Evolutionary conservation across 1,140 invertebrate species (phyloP), one percentile per base, ranked within the genome.

Genomic region (Platorchestia sp.): DNA sequence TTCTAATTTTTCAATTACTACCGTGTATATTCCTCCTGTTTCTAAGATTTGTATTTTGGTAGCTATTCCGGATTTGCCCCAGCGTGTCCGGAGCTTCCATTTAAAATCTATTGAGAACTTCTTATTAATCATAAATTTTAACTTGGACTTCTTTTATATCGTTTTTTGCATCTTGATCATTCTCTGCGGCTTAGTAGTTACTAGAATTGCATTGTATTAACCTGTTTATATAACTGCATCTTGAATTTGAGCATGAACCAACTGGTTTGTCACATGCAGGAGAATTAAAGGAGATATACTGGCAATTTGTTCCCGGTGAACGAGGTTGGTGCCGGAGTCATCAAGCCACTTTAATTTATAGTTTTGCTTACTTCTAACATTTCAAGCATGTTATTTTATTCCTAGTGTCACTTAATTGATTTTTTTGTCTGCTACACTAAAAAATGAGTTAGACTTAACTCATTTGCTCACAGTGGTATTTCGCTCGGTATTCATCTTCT

Each of bases 111-210:
- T 44, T 44, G 27, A 6, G 87, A 90, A 22, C 41, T 42, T 42
- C 36, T 93, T 42, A 22, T 44, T 10, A 40, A 44, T 45, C 45
- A 19, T 93, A 45, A 6, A 47, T 47, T 45, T 44, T 42, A 6
- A 93, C 7, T 41, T 93, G 6, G 41, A 19, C 40, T 14, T 93
- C 40, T 10, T 45, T 47, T 47, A 93, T 6, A 93, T 10, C 10
- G 10, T 47, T 93, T 93, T 14, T 40, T 93, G 91, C 91, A 93
- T 93, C 91, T 45, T 93, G 91, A 10, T 93, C 45, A 90, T 90
- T 75, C 7, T 75, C 59, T 75, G 27, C 59, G 27, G 59, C 59
- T 75, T 75, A 36, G 27, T 75, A 75, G 59, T 75, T 75, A 27
- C 59, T 75, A 75, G 59, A 10, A 10, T 27, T 51, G 59, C 36